These are phyloP conservation scores for Desmodus rotundus DNA, from an alignment of 2,113 vertebrate species.

Conservation along the genomic window DNA sequence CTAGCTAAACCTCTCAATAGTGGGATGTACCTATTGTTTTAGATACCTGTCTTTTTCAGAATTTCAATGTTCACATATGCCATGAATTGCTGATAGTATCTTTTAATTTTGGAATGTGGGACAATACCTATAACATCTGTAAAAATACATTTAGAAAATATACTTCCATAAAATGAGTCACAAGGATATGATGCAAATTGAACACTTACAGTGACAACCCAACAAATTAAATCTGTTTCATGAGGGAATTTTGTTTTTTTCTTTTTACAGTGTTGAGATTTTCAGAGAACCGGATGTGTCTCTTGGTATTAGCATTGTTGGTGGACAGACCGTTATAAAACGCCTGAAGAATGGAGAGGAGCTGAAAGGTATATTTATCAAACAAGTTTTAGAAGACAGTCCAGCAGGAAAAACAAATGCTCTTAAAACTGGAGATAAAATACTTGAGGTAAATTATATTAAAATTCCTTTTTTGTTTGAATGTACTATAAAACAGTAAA, in stretches of 20 bases:
- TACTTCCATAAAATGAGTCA: background rate
- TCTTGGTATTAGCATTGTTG: conserved; percentile 98
- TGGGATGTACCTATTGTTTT: background rate
- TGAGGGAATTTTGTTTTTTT: background rate
- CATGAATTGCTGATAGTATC: background rate
- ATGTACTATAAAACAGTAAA: background rate
- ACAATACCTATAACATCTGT: background rate
- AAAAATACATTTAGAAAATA: conserved; percentile 27
- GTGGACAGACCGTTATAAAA: conserved; percentile 93
- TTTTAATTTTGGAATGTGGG: background rate
- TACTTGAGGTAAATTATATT: conserved; percentile 89
- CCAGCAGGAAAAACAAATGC: conserved; percentile 88
- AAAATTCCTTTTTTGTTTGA: conserved; percentile 39
- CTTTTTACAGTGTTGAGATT: conserved; percentile 89
- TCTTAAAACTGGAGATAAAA: conserved; percentile 98
- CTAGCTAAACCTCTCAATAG: background rate
- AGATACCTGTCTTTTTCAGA: background rate
- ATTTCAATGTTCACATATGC: background rate
- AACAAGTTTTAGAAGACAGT: conserved; percentile 92
- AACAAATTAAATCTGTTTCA: background rate
- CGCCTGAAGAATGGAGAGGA: conserved; percentile 96
- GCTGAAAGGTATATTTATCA: conserved; percentile 98
- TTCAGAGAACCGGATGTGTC: conserved; percentile 87
- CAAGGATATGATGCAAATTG: background rate
- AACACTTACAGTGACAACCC: background rate